Base-by-base conservation (phyloP, 2,888 invertebrate species). In the Scelioninae gen. 2 region DNA sequence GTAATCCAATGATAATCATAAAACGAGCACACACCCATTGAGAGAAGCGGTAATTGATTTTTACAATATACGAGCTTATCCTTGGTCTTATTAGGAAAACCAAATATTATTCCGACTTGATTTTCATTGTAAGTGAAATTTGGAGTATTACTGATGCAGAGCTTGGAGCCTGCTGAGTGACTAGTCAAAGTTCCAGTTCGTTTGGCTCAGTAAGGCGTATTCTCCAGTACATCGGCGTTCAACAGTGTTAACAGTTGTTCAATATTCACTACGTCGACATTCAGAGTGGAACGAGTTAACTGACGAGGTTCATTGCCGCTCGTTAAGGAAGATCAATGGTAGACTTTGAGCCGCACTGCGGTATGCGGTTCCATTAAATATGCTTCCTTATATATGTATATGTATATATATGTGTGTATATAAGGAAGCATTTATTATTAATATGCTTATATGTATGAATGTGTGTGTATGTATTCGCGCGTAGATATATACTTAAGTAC, bases 241-340 rank as follows among this genome's bases (percentile, higher is more conserved):
- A 68, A 68, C 58, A 39, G 48, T 68, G 68, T 69, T 58, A 69
- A 18, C 65, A 58, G 69, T 61, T 57, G 73, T 64, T 68, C 68
- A 69, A 73, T 73, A 69, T 68, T 73, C 73, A 55, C 63, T 43
- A 52, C 68, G 60, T 52, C 55, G 68, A 60, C 68, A 68, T 52
- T 68, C 60, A 53, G 52, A 58, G 68, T 53, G 37, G 60, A 53
- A 73, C 43, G 61, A 67, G 60, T 65, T 65, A 72, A 65, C 60
- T 61, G 53, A 65, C 72, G 55, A 65, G 50, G 60, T 60, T 65
- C 60, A 65, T 72, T 53, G 60, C 45, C 57, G 58, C 68, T 68
- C 61, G 57, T 61, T 68, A 68, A 57, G 68, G 50, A 50, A 67
- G 37, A 68, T 68, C 63, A 63, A 63, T 57, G 67, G 52, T 43